Base-by-base conservation (phyloP, 2,113 vertebrate species). In the Phrynocephalus versicolor region DNA sequence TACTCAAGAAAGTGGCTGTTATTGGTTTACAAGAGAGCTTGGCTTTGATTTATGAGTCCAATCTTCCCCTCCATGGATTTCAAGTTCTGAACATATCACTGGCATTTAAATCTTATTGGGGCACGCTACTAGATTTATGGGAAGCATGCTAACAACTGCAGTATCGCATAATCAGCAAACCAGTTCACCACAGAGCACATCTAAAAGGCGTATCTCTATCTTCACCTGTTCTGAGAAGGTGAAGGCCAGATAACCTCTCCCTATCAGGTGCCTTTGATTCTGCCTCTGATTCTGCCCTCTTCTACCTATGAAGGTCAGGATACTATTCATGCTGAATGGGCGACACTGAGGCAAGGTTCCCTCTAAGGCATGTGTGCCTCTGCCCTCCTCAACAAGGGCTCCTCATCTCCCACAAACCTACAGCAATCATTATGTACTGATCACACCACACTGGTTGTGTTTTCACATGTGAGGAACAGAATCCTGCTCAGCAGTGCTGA, bases 21-120 rank as follows among this genome's bases (percentile, higher is more conserved):
- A 69, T 27, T 77, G 45, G 69, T 78, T 78, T 57, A 78, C 62
- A 84, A 84, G 58, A 55, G 55, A 62, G 37, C 67, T 25, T 64
- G 55, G 67, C 57, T 80, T 79, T 85, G 76, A 85, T 85, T 73
- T 85, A 80, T 85, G 77, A 80, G 71, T 73, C 57, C 57, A 80
- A 72, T 62, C 23, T 72, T 39, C 67, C 2, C 67, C 35, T 19
- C 16, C 39, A 37, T 15, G 76, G 12, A 79, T 85, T 79, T 45
- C 37, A 85, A 72, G 76, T 41, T 79, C 76, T 85, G 37, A 71
- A 62, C 33, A 72, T 16, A 85, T 60, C 69, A 72, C 55, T 23
- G 62, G 39, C 67, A 62, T 85, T 78, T 79, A 85, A 85, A 70
- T 78, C 37, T 69, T 33, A 71, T 23, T 64, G 58, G 75, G 65